phyloP scores from a whole-genome alignment of 2,113 vertebrate genomes.

The Charadrius vociferus region DNA sequence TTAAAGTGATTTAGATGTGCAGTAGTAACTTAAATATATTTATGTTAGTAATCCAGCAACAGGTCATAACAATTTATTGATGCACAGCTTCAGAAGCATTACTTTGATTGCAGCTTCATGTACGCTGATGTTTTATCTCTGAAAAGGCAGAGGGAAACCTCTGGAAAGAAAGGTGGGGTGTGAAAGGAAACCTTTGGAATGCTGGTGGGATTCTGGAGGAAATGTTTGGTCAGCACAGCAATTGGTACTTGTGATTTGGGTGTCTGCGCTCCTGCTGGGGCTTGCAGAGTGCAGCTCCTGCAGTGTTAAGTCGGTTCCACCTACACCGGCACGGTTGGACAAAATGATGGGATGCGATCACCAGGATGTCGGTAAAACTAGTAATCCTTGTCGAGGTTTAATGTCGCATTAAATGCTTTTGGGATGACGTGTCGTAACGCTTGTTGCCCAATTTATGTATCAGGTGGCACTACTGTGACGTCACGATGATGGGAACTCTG shows the following conservation, averaged over 20 bases:
- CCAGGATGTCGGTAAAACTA: background rate
- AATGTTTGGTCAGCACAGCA: background rate
- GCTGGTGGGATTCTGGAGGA: background rate
- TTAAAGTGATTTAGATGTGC: background rate
- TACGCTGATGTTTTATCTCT: background rate
- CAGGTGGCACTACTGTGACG: background rate
- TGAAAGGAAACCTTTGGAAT: background rate
- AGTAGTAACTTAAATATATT: background rate
- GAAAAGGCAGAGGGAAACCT: background rate
- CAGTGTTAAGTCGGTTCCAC: background rate
- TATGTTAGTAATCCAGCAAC: background rate
- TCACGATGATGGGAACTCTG: fast-evolving
- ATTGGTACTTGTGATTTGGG: background rate
- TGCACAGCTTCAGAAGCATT: background rate
- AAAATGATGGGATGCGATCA: fast-evolving
- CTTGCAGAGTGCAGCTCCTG: background rate
- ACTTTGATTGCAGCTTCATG: background rate
- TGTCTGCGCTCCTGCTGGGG: background rate
- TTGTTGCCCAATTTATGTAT: fast-evolving
- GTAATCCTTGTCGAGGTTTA: fast-evolving
- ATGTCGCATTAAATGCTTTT: background rate
- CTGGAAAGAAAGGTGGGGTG: background rate
- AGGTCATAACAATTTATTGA: background rate
- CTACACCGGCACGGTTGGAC: fast-evolving
- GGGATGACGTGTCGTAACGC: fast-evolving